A percentile compares a stretch with the other conserved stretches of the same genome.
Evolutionary conservation across 2,888 invertebrate species (phyloP).

Genomic region (Neocrepidodera transversa): DNA sequence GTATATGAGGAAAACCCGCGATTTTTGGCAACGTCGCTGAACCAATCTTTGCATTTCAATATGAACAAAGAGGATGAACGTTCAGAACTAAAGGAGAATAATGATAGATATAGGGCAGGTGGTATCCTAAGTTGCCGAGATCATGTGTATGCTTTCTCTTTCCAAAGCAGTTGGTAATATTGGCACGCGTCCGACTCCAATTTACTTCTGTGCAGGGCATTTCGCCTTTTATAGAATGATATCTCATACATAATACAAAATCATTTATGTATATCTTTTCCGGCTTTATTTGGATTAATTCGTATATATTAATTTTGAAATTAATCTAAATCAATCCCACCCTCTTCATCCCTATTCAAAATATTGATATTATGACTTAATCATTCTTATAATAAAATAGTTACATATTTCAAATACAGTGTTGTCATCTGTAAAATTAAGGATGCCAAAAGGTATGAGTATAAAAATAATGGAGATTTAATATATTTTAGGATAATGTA

Average conservation of each 20-base stretch:
- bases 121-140: slow-evolving; percentile 39
- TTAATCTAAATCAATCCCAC: too few relatives aligned
- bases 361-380: too few relatives aligned
- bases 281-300: slow-evolving; percentile 18
- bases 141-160: slow-evolving; percentile 51
- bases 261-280: slow-evolving; percentile 14
- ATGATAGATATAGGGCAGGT: slow-evolving; percentile 47
- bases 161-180: slow-evolving; percentile 53
- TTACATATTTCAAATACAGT: too few relatives aligned
- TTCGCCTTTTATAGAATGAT: neutral
- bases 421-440: too few relatives aligned
- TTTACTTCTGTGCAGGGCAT: neutral
- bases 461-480: too few relatives aligned
- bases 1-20: too few relatives aligned
- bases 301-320: too few relatives aligned
- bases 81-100: slow-evolving; percentile 23
- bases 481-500: too few relatives aligned
- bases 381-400: too few relatives aligned
- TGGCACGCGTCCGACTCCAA: slow-evolving; percentile 54
- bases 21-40: slow-evolving; percentile 22
- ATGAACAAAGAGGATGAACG: slow-evolving; percentile 32
- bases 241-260: slow-evolving; percentile 18
- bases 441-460: too few relatives aligned
- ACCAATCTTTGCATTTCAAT: slow-evolving; percentile 14
- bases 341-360: too few relatives aligned